Conservation (phyloP, 2,888 invertebrate genomes). For the Catotricha subobsoleta region DNA sequence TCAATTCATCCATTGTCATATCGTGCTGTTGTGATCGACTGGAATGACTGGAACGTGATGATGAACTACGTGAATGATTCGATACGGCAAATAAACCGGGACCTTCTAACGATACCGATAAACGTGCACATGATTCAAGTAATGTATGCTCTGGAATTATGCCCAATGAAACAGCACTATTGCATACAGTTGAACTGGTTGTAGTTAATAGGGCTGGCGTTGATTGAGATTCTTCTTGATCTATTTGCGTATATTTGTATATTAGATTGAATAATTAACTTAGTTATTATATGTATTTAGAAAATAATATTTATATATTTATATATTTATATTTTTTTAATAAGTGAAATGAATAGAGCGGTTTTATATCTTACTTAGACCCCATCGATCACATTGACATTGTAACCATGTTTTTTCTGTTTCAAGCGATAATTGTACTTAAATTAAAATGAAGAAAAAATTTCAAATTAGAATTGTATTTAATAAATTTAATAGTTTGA, state of each 20-base stretch:
- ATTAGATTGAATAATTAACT: slow-evolving; percentile 1
- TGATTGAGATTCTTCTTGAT: slow-evolving; percentile 79
- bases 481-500: neutral
- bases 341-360: neutral
- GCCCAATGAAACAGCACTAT: slow-evolving; percentile 46
- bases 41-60: slow-evolving; percentile 49
- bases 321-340: neutral
- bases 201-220: slow-evolving; percentile 67
- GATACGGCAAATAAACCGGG: slow-evolving; percentile 52
- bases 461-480: neutral
- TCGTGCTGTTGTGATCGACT: slow-evolving; percentile 33
- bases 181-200: slow-evolving; percentile 38
- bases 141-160: slow-evolving; percentile 76
- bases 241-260: slow-evolving; percentile 56
- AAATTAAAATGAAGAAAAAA: slow-evolving; percentile 15
- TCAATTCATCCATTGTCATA: slow-evolving; percentile 67
- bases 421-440: slow-evolving; percentile 72
- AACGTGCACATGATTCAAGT: slow-evolving; percentile 67
- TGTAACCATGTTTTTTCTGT: slow-evolving; percentile 81
- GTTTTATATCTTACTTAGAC: slow-evolving; percentile 30
- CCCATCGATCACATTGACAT: slow-evolving; percentile 79
- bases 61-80: slow-evolving; percentile 48
- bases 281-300: neutral
- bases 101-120: slow-evolving; percentile 75
- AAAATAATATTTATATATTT: slow-evolving; percentile 19